Conservation (phyloP, 2,797 vertebrate species). For the Amblyraja radiata region DNA sequence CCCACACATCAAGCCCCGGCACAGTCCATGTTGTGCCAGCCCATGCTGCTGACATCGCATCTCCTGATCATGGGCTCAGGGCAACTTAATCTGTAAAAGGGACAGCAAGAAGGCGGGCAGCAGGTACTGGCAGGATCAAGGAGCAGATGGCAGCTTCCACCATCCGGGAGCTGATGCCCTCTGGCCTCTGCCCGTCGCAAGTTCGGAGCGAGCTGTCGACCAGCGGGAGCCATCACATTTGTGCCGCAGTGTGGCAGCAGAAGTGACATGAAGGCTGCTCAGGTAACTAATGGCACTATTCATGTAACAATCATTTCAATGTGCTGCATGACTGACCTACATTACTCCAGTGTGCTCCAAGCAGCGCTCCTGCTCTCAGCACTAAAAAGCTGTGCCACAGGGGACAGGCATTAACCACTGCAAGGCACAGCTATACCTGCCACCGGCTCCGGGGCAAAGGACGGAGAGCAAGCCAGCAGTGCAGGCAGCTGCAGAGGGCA, state of each 20-base stretch:
- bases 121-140: background rate
- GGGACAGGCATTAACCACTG: background rate
- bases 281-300: conserved; percentile 29
- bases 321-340: conserved; percentile 32
- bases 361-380: background rate
- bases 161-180: background rate
- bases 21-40: too few relatives aligned
- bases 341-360: conserved; percentile 27
- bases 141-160: conserved; percentile 11
- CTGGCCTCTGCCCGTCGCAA: background rate
- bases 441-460: background rate
- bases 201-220: background rate
- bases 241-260: background rate
- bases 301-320: conserved; percentile 27
- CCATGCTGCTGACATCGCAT: background rate
- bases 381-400: background rate
- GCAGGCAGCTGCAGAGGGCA: too few relatives aligned
- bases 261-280: background rate
- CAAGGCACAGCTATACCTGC: background rate
- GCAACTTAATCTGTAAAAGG: too few relatives aligned
- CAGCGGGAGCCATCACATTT: conserved; percentile 12
- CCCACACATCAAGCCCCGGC: background rate
- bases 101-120: background rate
- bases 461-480: background rate
- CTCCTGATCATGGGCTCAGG: background rate